These are phyloP conservation scores for Pachypanchax playfairii DNA, from an alignment of 2,113 vertebrate species.

Conservation along the genomic window DNA sequence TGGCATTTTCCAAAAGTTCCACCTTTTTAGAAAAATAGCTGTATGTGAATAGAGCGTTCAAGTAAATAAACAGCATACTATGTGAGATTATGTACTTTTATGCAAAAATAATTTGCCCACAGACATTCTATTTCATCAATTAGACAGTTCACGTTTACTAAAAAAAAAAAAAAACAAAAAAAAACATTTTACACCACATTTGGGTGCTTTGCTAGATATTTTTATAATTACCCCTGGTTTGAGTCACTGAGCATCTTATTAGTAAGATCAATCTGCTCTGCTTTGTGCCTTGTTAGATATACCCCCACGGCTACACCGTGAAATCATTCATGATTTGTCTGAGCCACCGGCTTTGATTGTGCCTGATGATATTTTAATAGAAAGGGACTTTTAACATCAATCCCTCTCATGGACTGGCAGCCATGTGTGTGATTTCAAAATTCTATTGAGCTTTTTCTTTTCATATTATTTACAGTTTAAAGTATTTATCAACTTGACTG, in stretches of 20 bases:
- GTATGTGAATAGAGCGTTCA: too few species aligned
- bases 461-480: not conserved
- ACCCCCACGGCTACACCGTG: conserved; percentile 13
- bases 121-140: too few species aligned
- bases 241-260: conserved; percentile 15
- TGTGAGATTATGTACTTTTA: too few species aligned
- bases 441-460: conserved; percentile 11
- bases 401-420: not conserved
- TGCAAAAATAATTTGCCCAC: too few species aligned
- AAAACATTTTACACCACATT: not conserved
- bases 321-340: conserved; percentile 44
- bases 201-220: not conserved
- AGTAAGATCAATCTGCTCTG: conserved; percentile 6
- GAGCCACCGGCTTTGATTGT: conserved; percentile 27
- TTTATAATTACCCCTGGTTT: conserved; percentile 7
- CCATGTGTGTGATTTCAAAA: conserved; percentile 7
- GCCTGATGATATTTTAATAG: conserved; percentile 32
- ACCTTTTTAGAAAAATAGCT: too few species aligned
- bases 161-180: too few species aligned
- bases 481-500: not conserved
- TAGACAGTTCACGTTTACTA: too few species aligned
- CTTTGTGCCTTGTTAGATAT: conserved; percentile 16
- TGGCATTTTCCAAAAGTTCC: too few species aligned
- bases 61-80: too few species aligned
- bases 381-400: conserved; percentile 18